A percentile compares a stretch with the other conserved stretches of the same genome.
phyloP scores from a whole-genome alignment of 2,797 vertebrate species.

The Lithobates pipiens region DNA sequence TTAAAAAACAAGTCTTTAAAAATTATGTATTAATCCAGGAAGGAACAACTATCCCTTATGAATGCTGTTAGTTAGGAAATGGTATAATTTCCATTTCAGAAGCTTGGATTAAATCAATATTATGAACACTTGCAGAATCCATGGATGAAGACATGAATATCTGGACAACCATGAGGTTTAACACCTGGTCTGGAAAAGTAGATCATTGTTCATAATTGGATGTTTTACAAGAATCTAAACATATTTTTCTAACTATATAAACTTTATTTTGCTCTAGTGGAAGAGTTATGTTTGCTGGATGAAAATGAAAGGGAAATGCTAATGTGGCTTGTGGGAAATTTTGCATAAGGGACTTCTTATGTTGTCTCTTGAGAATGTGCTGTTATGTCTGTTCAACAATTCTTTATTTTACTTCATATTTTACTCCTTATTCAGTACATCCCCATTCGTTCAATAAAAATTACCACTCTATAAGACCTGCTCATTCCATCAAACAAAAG shows the following conservation, averaged over 20 bases:
- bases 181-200: conserved; percentile 47
- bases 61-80: conserved; percentile 31
- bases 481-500: too few relatives aligned
- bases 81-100: conserved; percentile 34
- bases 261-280: conserved; percentile 39
- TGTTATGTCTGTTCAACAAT: not conserved
- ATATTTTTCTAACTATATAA: conserved; percentile 48
- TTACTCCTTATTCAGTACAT: not conserved
- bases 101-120: conserved; percentile 36
- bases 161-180: conserved; percentile 42
- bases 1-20: not conserved
- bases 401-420: not conserved
- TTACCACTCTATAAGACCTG: too few relatives aligned
- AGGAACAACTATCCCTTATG: conserved; percentile 16
- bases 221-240: conserved; percentile 38
- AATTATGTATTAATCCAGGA: not conserved
- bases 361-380: conserved; percentile 19
- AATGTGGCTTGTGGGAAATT: conserved; percentile 37
- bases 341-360: conserved; percentile 23
- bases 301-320: conserved; percentile 23
- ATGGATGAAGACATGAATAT: conserved; percentile 19
- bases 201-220: conserved; percentile 47
- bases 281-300: conserved; percentile 32
- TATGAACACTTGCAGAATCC: conserved; percentile 30
- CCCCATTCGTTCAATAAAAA: too few relatives aligned